Evolutionary conservation across 1,140 invertebrate genomes (phyloP).

Genomic region (Nasonia vitripennis): DNA sequence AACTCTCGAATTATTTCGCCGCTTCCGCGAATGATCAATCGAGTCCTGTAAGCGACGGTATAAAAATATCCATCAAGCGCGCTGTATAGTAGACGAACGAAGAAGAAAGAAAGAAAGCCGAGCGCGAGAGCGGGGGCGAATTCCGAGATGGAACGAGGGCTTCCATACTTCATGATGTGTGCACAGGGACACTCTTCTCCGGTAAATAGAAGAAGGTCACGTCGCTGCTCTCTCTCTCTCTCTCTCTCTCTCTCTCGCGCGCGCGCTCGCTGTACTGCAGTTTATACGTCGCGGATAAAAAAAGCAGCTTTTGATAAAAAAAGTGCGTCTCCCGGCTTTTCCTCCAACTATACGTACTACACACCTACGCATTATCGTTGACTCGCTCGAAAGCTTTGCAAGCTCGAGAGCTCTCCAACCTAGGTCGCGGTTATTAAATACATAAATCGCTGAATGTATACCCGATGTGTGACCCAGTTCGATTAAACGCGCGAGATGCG

Average conservation of each 20-base stretch:
- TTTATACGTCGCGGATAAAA: background rate
- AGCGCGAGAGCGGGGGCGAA: background rate
- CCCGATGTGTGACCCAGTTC: background rate
- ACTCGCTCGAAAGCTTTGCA: background rate
- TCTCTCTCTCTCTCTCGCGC: no score
- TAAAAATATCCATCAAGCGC: background rate
- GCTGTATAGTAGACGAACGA: background rate
- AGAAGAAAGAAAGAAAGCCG: background rate
- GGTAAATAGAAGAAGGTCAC: constrained; percentile 56
- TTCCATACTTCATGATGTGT: constrained; percentile 64
- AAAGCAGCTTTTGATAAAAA: constrained; percentile 6
- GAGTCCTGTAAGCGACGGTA: background rate
- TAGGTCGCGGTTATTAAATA: constrained; percentile 23
- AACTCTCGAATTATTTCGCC: no score
- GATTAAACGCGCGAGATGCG: background rate
- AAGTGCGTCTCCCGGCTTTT: background rate
- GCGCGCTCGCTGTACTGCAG: no score
- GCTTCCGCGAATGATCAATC: no score
- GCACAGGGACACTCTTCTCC: constrained; percentile 50
- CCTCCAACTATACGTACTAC: background rate
- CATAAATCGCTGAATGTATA: background rate
- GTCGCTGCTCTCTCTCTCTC: background rate
- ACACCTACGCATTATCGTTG: background rate
- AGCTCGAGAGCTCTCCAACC: no score
- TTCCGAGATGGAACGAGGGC: constrained; percentile 20